Evolutionary conservation across 37 sponge, comb jelly and placozoan species (phyloP).

Genomic region (Theonella swinhoei): DNA sequence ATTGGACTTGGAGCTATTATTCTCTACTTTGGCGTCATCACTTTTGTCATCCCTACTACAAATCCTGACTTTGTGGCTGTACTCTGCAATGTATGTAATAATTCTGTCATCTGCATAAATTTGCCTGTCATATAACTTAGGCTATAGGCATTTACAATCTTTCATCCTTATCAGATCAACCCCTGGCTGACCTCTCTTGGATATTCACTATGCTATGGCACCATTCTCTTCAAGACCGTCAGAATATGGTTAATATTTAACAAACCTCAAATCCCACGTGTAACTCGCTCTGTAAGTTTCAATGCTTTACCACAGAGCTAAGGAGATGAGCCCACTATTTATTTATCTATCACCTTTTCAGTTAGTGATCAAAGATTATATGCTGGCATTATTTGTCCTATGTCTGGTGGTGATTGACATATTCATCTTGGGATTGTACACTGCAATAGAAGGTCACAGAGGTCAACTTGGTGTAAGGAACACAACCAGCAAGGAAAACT

Average conservation of each 20-base stretch:
- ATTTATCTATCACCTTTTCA: not conserved
- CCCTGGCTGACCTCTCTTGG: constrained; percentile 51
- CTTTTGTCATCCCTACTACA: constrained; percentile 8
- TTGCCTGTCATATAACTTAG: not conserved
- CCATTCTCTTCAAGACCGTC: constrained; percentile 50
- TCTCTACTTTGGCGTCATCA: constrained; percentile 27
- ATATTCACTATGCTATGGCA: constrained; percentile 63
- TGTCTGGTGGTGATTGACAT: constrained; percentile 43
- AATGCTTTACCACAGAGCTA: not conserved
- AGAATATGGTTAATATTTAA: constrained; percentile 59
- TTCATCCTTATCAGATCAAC: not conserved
- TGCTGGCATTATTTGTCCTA: constrained; percentile 28
- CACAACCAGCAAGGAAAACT: not conserved
- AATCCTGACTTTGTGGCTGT: not conserved
- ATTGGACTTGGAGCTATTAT: constrained; percentile 55
- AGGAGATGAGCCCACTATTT: no score
- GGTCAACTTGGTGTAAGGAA: not conserved
- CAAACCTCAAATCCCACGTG: constrained; percentile 14
- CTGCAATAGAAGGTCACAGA: constrained; percentile 9
- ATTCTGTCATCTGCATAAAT: not conserved
- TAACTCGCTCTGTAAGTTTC: not conserved
- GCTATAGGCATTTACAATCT: no score
- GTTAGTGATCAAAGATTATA: constrained; percentile 37
- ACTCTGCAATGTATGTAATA: constrained; percentile 37
- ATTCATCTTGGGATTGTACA: constrained; percentile 26